Base-by-base conservation (phyloP, 2,888 invertebrate species). In the Cryptus armator region DNA sequence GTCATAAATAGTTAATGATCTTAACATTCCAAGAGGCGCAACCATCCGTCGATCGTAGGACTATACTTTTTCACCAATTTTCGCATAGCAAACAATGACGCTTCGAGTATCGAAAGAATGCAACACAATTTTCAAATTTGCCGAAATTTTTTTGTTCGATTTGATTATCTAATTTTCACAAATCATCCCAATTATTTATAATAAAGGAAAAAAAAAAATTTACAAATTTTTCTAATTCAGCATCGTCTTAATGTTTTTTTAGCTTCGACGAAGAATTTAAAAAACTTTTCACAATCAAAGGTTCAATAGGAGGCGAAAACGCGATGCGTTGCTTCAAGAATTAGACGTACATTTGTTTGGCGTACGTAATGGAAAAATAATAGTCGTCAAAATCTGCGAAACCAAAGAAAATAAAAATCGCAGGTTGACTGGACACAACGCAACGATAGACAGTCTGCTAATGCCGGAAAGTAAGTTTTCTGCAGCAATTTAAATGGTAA, bases 401-500 rank as follows among this genome's bases (percentile, higher is more conserved):
- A 81, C 77, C 81, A 84, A 84, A 84, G 72, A 84, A 62, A 64
- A 32, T 48, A 72, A 44, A 53, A 53, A 70, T 46, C n/a, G 16
- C n/a, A 12, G 59, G 81, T 53, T 24, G 72, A 66, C 48, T 78
- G 74, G 67, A 67, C 59, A 10, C 68, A 62, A 19, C 32, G 62
- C 19, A 74, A 81, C 68, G 37, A 53, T 81, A 72, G 77, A 67
- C 81, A 81, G 81, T 84, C 74, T 85, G 81, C 85, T 77, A 68
- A 86, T 86, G 86, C 85, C 80, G 79, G 81, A 82, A 76, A 86
- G 86, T 83, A 82, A 83, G 53, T 70, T 68, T 48, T 16, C 0
- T 24, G 44, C 3, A 6, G n/a, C 14, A 5, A 24, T n/a, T 68
- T 5, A 3, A 68, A 19, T 19, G 6, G 10, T 53, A 0, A 5